phyloP scores from a whole-genome alignment of 2,888 invertebrate genomes.

The Malacosoma neustria region DNA sequence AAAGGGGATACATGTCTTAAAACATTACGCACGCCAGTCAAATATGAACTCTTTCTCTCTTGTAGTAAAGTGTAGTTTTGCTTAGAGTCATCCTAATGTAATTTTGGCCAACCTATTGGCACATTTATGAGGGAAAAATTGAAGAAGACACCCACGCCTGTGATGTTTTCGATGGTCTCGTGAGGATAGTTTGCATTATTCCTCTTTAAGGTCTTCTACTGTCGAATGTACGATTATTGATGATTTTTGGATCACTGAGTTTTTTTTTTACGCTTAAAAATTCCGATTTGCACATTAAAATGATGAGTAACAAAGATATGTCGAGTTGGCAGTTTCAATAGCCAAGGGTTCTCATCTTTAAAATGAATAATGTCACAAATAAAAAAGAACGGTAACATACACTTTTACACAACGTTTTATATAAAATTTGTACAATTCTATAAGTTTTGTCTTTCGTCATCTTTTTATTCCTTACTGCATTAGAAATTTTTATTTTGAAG shows the following conservation, averaged over 20 bases:
- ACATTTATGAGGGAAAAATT: constrained; percentile 34
- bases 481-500: no score
- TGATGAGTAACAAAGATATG: no score
- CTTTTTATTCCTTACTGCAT: no score
- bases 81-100: constrained; percentile 10
- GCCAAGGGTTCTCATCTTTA: no score
- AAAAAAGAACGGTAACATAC: no score
- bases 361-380: no score
- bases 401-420: no score
- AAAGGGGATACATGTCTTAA: constrained; percentile 12
- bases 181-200: constrained; percentile 12
- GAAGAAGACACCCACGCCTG: constrained; percentile 21
- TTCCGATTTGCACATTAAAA: no score
- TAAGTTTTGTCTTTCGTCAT: no score
- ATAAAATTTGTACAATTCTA: no score
- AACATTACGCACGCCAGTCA: constrained; percentile 6
- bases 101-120: constrained; percentile 24
- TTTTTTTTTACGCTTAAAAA: not conserved
- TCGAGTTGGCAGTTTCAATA: no score
- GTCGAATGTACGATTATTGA: not conserved
- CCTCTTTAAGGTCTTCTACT: not conserved
- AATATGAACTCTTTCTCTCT: constrained; percentile 12
- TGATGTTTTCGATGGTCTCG: constrained; percentile 18
- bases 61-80: constrained; percentile 8
- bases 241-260: not conserved